Percentiles rank a stretch among this genome's conserved stretches.
These are phyloP conservation scores for Micrastur ruficollis DNA, from an alignment of 2,797 vertebrate genomes.

Conservation along the genomic window DNA sequence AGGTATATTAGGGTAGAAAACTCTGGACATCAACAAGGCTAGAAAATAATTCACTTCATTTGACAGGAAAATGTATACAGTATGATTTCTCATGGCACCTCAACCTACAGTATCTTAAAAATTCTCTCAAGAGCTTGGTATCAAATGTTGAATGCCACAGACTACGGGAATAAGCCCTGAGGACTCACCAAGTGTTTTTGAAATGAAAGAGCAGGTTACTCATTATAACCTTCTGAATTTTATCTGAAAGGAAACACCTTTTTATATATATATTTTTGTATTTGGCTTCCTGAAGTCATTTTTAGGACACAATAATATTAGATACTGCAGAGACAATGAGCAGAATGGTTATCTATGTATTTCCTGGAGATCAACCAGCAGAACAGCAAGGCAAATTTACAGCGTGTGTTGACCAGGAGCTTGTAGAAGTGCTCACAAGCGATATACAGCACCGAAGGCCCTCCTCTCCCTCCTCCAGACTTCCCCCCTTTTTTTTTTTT, in stretches of 20 bases:
- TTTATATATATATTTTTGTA: not conserved
- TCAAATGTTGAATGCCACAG: not conserved
- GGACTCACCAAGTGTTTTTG: not conserved
- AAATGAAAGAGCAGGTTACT: not conserved
- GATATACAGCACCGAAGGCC: not conserved
- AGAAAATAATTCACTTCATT: not conserved
- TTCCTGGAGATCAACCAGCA: not conserved
- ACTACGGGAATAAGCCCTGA: not conserved
- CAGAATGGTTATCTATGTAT: not conserved
- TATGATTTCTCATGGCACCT: not conserved
- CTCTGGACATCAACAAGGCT: not conserved
- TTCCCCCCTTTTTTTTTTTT: not conserved
- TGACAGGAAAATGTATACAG: not conserved
- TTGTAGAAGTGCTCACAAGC: not conserved
- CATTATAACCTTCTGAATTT: not conserved
- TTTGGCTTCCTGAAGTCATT: not conserved
- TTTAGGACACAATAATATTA: not conserved
- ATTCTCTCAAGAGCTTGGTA: not conserved
- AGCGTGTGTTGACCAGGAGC: not conserved
- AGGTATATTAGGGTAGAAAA: not conserved
- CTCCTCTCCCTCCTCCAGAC: not conserved
- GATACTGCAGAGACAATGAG: not conserved
- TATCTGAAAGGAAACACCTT: not conserved
- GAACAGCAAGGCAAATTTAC: not conserved
- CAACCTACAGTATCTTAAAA: not conserved